Evolutionary conservation across 2,113 vertebrate genomes (phyloP), one percentile per base, ranked within the genome.

Genomic region (Oreochromis niloticus): DNA sequence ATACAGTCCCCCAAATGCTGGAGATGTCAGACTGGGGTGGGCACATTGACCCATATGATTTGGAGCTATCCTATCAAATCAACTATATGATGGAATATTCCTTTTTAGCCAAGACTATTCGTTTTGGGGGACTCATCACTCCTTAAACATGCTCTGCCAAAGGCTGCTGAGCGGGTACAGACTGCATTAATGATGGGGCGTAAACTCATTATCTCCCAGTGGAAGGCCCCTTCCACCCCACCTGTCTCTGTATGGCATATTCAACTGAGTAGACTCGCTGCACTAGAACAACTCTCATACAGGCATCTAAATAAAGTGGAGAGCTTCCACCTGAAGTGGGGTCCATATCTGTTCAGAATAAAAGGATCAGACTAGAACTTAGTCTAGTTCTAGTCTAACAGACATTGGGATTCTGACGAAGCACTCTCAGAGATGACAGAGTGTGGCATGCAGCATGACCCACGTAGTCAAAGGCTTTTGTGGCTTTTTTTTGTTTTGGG

Each of bases 221-320:
- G 27, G 27, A 61, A 61, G 57, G 57, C 57, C 14, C 57, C 27
- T 61, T 61, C 30, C 16, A 61, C 0, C 30, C 30, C 16, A 61
- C 30, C 0, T 34, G 32, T 63, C 6, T 34, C 59, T 36, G 59
- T 36, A 36, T 4, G 17, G 59, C 0, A 63, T 1, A 1, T 34
- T 63, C 17, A 63, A 32, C 59, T 7, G 11, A 32, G 32, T 32
- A 63, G 32, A 36, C 59, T 63, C 1, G 32, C 32, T 36, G 32
- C 59, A 63, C 9, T 36, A 63, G 32, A 36, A 63, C 61, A n/a
- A 36, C 61, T 36, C 32, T 66, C 32, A 66, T 66, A 36, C 0
- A 66, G 61, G 17, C 17, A 0, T 66, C 61, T 66, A 6, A 36
- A 36, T 36, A 12, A 1, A 66, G 1, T 36, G 10, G 61, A 66